Evolutionary conservation across 2,113 vertebrate species (phyloP).

Genomic region (Suncus etruscus): DNA sequence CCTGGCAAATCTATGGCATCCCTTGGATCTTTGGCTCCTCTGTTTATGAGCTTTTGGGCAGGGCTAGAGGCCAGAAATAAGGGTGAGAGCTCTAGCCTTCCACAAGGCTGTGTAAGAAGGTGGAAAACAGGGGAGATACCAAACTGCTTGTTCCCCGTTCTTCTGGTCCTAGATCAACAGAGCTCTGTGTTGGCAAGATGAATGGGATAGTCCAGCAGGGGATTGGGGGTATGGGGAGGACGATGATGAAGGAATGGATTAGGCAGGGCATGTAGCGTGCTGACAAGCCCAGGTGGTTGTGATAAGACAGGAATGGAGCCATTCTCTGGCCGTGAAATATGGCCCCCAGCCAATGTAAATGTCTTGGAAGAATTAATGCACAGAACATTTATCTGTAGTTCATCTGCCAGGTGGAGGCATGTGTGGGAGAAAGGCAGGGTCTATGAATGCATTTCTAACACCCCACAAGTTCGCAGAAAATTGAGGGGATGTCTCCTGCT

Average conservation of each 20-base stretch:
- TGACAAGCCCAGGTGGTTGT: slow-evolving; percentile 40
- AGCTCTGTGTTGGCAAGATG: background rate
- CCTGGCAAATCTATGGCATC: background rate
- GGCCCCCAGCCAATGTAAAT: slow-evolving; percentile 7
- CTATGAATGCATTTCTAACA: background rate
- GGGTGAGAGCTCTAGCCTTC: background rate
- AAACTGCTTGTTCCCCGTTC: no score
- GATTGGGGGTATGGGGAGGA: fast-evolving
- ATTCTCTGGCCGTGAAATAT: slow-evolving; percentile 52
- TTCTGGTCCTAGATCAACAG: background rate
- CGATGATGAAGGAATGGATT: fast-evolving
- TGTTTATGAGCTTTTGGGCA: background rate
- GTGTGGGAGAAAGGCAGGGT: background rate
- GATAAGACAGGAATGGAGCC: slow-evolving; percentile 45
- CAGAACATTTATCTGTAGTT: background rate
- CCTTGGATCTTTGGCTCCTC: background rate
- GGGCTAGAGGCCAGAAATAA: background rate
- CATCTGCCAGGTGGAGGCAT: slow-evolving; percentile 4
- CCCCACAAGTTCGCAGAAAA: background rate
- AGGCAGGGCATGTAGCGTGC: background rate
- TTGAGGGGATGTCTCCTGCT: background rate
- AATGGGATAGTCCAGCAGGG: background rate
- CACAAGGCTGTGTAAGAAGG: background rate
- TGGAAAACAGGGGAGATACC: background rate
- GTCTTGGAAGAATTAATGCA: slow-evolving; percentile 5